A percentile compares a stretch with the other conserved stretches of the same genome.
Evolutionary conservation across 1,140 invertebrate species (phyloP).

Genomic region (Tetragonula clypearis): DNA sequence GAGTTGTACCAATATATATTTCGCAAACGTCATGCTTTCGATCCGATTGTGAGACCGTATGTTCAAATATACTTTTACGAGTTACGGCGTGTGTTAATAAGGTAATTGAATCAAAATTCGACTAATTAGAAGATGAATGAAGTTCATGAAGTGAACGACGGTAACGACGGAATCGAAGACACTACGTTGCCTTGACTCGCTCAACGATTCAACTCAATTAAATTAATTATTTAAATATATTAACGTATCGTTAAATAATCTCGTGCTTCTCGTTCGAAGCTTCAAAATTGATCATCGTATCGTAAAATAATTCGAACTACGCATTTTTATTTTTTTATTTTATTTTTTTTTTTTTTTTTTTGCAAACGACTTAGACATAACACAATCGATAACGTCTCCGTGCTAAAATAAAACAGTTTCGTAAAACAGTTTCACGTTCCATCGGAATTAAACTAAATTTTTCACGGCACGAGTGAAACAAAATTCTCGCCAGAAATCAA

Average conservation of each 20-base stretch:
- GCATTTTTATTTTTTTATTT: not conserved
- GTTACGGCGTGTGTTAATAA: not conserved
- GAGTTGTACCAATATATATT: constrained; percentile 79
- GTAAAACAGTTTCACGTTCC: not conserved
- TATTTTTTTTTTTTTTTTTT: no score
- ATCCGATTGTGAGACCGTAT: not conserved
- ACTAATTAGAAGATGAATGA: not conserved
- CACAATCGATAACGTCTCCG: not conserved
- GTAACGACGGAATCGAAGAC: not conserved
- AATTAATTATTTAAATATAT: not conserved
- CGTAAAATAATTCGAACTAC: not conserved
- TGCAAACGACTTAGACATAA: not conserved
- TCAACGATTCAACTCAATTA: not conserved
- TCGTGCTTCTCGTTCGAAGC: not conserved
- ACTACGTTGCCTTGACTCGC: not conserved
- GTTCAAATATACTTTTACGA: not conserved
- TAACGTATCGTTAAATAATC: constrained; percentile 12
- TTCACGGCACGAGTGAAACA: not conserved
- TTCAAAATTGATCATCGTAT: not conserved
- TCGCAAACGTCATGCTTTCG: constrained; percentile 25
- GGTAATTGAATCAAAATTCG: not conserved
- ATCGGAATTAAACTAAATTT: not conserved
- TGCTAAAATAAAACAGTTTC: not conserved
- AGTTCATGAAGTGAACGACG: not conserved
- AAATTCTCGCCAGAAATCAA: constrained; percentile 14